Evolutionary conservation across 2,888 invertebrate genomes (phyloP).

Genomic region (Coenonympha arcania): DNA sequence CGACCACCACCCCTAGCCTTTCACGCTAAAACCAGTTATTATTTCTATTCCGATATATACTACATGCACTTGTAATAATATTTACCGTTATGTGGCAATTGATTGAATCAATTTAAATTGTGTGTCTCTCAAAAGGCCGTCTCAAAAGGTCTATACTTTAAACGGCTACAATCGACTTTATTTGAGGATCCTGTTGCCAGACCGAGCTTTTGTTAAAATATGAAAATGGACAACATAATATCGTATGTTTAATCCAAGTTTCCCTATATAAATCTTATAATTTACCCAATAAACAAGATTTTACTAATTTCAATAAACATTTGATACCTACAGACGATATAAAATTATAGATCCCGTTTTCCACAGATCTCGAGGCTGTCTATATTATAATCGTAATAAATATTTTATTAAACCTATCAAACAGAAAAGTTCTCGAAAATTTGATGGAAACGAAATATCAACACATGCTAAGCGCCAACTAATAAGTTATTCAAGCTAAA

Average conservation of each 20-base stretch:
- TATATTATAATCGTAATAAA: not conserved
- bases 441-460: slow-evolving; percentile 21
- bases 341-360: no score
- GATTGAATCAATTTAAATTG: not conserved
- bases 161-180: no score
- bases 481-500: slow-evolving; percentile 23
- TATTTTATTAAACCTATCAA: not conserved
- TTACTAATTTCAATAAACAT: no score
- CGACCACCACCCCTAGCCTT: slow-evolving; percentile 28
- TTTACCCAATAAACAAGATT: no score
- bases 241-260: not conserved
- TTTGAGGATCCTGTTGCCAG: no score
- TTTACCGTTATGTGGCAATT: not conserved
- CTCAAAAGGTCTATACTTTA: no score
- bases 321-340: no score
- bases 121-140: no score
- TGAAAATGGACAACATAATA: no score
- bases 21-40: slow-evolving; percentile 23
- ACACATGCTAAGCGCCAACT: slow-evolving; percentile 13
- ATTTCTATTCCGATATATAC: slow-evolving; percentile 7
- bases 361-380: no score
- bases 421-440: not conserved
- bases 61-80: not conserved
- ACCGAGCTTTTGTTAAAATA: no score
- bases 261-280: not conserved